Conservation (phyloP, 2,797 vertebrate species). For the Cyprinodon diabolis region DNA sequence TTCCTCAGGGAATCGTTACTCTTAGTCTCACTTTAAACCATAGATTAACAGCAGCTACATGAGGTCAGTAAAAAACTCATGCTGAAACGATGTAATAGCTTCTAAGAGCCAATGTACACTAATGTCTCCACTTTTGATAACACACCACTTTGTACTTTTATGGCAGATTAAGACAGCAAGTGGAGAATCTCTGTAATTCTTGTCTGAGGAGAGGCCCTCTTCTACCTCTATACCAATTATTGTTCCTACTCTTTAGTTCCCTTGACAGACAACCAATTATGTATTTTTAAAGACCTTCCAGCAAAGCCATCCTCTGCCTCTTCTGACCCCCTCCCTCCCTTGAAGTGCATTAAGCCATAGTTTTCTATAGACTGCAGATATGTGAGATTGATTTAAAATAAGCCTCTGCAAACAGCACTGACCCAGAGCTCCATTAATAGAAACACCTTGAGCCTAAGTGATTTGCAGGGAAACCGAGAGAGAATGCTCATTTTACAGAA, state of each 20-base stretch:
- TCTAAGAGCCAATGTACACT: slow-evolving; percentile 7
- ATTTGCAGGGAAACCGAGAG: slow-evolving; percentile 52
- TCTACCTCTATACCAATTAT: slow-evolving; percentile 31
- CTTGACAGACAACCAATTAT: slow-evolving; percentile 65
- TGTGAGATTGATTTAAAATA: slow-evolving; percentile 55
- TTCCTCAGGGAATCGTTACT: background rate
- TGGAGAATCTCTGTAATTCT: slow-evolving; percentile 55
- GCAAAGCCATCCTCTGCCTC: slow-evolving; percentile 29
- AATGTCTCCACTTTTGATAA: slow-evolving; percentile 46
- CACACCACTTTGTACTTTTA: slow-evolving; percentile 18
- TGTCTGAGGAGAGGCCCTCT: slow-evolving; percentile 33
- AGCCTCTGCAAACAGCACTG: slow-evolving; percentile 37
- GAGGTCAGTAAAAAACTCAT: slow-evolving; percentile 15
- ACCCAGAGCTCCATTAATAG: slow-evolving; percentile 60
- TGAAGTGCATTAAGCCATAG: slow-evolving; percentile 44
- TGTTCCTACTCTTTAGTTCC: slow-evolving; percentile 31
- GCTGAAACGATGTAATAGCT: slow-evolving; percentile 33
- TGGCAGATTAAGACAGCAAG: slow-evolving; percentile 36
- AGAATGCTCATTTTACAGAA: slow-evolving; percentile 45
- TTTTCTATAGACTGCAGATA: slow-evolving; percentile 40
- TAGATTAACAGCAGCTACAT: slow-evolving; percentile 18
- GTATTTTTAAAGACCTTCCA: slow-evolving; percentile 47
- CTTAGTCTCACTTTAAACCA: background rate
- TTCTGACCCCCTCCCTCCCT: slow-evolving; percentile 20
- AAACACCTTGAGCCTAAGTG: slow-evolving; percentile 49